Conservation (phyloP, 2,888 invertebrate genomes). For the Ellobium chinense region DNA sequence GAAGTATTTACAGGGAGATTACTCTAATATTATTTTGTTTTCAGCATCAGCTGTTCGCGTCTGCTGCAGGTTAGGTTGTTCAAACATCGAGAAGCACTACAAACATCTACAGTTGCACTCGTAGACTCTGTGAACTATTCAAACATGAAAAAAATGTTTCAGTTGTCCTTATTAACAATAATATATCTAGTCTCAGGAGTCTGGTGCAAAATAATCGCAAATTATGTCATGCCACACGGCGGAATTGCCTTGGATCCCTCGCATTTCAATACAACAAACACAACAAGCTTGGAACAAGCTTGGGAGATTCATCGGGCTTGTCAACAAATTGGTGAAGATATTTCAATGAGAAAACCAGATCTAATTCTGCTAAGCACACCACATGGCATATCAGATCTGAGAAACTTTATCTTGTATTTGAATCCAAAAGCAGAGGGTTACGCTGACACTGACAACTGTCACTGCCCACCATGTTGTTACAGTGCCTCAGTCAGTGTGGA, state of each 20-base stretch:
- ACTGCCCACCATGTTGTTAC: slow-evolving; percentile 59
- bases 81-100: no score
- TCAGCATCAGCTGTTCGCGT: neutral
- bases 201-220: slow-evolving; percentile 49
- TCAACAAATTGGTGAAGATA: slow-evolving; percentile 53
- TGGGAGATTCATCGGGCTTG: slow-evolving; percentile 57
- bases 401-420: slow-evolving; percentile 58
- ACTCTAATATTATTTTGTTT: neutral
- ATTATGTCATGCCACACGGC: slow-evolving; percentile 62
- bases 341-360: slow-evolving; percentile 53
- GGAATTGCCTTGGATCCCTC: slow-evolving; percentile 59
- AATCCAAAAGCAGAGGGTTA: slow-evolving; percentile 52
- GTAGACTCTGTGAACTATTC: no score
- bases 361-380: slow-evolving; percentile 60
- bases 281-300: slow-evolving; percentile 55
- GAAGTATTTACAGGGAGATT: neutral
- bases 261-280: slow-evolving; percentile 61
- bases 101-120: no score
- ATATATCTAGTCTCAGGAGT: neutral
- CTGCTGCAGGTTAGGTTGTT: no score
- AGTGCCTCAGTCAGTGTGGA: slow-evolving; percentile 53
- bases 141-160: no score
- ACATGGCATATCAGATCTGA: slow-evolving; percentile 59
- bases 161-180: neutral
- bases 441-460: slow-evolving; percentile 61